Base-by-base conservation (phyloP, 1,140 invertebrate species). In the Saccostrea echinata region DNA sequence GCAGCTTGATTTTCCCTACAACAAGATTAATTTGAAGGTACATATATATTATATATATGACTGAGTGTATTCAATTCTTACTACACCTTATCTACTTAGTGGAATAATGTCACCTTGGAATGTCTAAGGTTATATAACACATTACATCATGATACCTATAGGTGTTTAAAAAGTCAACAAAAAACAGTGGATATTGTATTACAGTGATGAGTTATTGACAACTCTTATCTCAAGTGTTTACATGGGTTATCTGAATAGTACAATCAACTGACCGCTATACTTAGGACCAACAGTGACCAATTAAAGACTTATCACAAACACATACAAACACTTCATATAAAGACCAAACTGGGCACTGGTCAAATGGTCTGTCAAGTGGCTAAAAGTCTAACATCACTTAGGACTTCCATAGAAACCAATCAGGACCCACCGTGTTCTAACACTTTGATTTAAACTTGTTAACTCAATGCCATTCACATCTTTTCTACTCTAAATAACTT, bases 221-320 rank as follows among this genome's bases (percentile, higher is more conserved):
- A 3, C 16, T 61, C 3, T 30, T 30, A 76, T 76, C 68, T 76
- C 27, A 30, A 71, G 27, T 76, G 68, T 76, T 76, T 76, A 33
- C 9, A 33, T 27, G 13, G 27, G 27, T 18, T 12, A 76, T 76
- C 27, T 76, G 68, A 76, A 30, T 3, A 27, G 68, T 16, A 16
- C 68, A 76, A 30, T 76, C 27, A 27, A 76, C 27, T 16, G 68
- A 76, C 68, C 68, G 16, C 24, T 76, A 18, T 30, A 76, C 30
- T 30, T 12, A 30, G 27, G 68, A 33, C 27, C 11, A 18, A 76
- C 13, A 33, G 68, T 27, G 27, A 76, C 27, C 68, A 76, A 76
- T 76, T 76, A 76, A 16, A 33, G 13, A 76, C 68, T 76, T 76
- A 76, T 76, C 68, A 27, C 24, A 76, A 76, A 76, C 68, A 76